A percentile compares a stretch with the other conserved stretches of the same genome.
phyloP scores from a whole-genome alignment of 1,140 invertebrate species.

The Ceratina calcarata region DNA sequence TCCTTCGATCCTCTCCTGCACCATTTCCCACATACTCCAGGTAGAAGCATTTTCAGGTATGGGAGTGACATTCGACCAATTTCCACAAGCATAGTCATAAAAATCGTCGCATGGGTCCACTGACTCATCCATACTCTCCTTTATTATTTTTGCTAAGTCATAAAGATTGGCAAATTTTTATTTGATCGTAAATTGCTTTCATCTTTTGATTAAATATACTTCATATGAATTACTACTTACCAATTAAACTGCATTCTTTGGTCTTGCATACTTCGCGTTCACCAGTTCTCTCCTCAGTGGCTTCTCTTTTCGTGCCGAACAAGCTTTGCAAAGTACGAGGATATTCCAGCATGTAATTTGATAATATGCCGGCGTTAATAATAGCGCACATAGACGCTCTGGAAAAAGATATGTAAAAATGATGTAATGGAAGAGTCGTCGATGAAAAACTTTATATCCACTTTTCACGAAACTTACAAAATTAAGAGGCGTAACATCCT shows the following conservation, averaged over 20 bases:
- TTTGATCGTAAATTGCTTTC: background rate
- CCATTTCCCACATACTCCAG: slow-evolving; percentile 27
- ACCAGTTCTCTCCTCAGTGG: background rate
- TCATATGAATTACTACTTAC: slow-evolving; percentile 7
- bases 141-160: slow-evolving; percentile 26
- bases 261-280: slow-evolving; percentile 24
- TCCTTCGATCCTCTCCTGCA: background rate
- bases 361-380: background rate
- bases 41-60: background rate
- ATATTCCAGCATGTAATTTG: background rate
- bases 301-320: slow-evolving; percentile 12
- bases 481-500: slow-evolving; percentile 28
- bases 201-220: background rate
- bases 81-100: slow-evolving; percentile 54
- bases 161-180: background rate
- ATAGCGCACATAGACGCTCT: slow-evolving; percentile 30
- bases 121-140: slow-evolving; percentile 35
- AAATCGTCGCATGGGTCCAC: slow-evolving; percentile 54
- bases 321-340: slow-evolving; percentile 24
- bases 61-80: slow-evolving; percentile 34
- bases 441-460: background rate
- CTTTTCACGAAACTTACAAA: slow-evolving; percentile 10
- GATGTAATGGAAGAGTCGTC: background rate
- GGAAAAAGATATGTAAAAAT: background rate
- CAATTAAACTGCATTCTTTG: slow-evolving; percentile 44